These are phyloP conservation scores for Pterobdella sp. DNA, from an alignment of 2,888 invertebrate genomes.

Conservation along the genomic window DNA sequence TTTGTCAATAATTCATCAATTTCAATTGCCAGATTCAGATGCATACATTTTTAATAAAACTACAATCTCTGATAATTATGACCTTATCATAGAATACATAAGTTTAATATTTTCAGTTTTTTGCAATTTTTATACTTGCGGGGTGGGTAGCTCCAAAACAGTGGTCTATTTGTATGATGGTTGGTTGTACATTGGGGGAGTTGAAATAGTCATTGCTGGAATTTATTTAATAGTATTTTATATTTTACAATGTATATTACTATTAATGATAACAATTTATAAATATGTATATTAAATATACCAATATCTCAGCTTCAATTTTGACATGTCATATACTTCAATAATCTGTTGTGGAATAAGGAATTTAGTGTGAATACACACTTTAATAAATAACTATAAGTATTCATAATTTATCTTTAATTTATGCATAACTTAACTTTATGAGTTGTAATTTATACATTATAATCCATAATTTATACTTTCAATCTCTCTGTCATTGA, in stretches of 20 bases:
- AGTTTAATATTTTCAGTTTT: neutral
- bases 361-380: too few species aligned
- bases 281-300: slow-evolving; percentile 44
- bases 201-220: slow-evolving; percentile 43
- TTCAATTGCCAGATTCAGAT: too few species aligned
- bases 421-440: too few species aligned
- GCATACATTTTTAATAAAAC: too few species aligned
- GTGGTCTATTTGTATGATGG: slow-evolving; percentile 94
- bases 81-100: neutral
- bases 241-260: neutral
- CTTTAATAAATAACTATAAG: too few species aligned
- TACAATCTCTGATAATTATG: neutral
- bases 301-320: slow-evolving; percentile 93
- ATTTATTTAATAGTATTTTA: neutral
- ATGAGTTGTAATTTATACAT: too few species aligned
- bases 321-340: slow-evolving; percentile 92
- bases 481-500: slow-evolving; percentile 86
- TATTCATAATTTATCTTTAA: too few species aligned
- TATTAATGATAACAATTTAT: neutral
- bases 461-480: slow-evolving; percentile 51
- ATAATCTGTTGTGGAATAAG: slow-evolving; percentile 69
- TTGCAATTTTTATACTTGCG: slow-evolving; percentile 56
- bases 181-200: slow-evolving; percentile 86
- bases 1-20: too few species aligned
- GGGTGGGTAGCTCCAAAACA: slow-evolving; percentile 98